Evolutionary conservation across 2,113 vertebrate genomes (phyloP), one percentile per base, ranked within the genome.

Genomic region (Echinops telfairi): DNA sequence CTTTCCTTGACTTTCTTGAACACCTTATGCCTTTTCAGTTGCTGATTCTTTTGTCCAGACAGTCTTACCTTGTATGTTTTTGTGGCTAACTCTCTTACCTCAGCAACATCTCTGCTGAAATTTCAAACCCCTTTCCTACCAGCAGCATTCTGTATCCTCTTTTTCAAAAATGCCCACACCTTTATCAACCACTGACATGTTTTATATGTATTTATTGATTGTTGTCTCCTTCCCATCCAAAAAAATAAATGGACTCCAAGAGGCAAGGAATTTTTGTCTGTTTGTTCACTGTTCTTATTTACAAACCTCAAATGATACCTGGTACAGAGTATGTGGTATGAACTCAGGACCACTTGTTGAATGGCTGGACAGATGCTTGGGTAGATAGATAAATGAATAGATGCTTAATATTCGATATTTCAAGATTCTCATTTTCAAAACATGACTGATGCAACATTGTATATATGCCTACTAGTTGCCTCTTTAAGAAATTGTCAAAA

Each of bases 401-500:
- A 76, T 84, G 29, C 29, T 80, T 88, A 16, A 68, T 36, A n/a
- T 76, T 57, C 14, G 14, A 47, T 66, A 80, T 68, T 27, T 20
- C 19, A 76, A 10, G 29, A 83, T 47, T 90, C n/a, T 83, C 3
- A 19, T 25, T 87, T 87, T 90, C 9, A 57, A 36, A 4, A 81
- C 62, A 70, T 76, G 43, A 15, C 36, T 40, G 80, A 23, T 88
- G 33, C 27, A 87, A 60, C 1, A 75, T n/a, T 86, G 9, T 71
- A 14, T 79, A 83, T 20, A 36, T 83, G 25, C 5, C 6, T 87
- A 31, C 87, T 33, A 36, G 53, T 20, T 86, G 14, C 14, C 20
- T 83, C 47, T 94, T 40, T 60, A 90, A 84, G 47, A 87, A 90
- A 73, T 36, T 60, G 4, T 79, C 27, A 71, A 16, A 87, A 75